Conservation (phyloP, 2,888 invertebrate species). For the Pristionchus japonicus region DNA sequence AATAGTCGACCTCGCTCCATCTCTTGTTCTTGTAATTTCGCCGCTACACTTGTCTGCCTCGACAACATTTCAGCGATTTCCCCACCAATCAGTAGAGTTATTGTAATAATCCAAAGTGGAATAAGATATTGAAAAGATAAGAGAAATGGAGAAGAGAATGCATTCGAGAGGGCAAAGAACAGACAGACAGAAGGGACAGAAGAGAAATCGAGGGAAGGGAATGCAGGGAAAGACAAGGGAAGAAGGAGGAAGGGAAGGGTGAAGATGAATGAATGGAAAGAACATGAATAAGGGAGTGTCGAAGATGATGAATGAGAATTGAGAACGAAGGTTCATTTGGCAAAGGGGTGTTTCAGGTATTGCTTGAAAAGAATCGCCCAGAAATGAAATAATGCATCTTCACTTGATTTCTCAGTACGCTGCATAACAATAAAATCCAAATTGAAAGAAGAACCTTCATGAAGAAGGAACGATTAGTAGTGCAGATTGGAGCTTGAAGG, state of each 20-base stretch:
- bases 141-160: slow-evolving; percentile 10
- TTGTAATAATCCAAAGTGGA: slow-evolving; percentile 13
- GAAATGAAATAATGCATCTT: neutral
- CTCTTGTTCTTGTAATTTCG: slow-evolving; percentile 7
- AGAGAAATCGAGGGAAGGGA: neutral
- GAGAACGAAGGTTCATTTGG: too few species aligned
- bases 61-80: slow-evolving; percentile 1
- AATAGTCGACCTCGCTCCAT: neutral
- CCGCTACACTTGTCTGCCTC: neutral
- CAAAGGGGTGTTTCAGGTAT: neutral
- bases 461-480: too few species aligned
- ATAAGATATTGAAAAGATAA: slow-evolving; percentile 2
- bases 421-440: too few species aligned
- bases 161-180: neutral
- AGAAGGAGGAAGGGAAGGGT: neutral
- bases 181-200: neutral
- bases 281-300: too few species aligned
- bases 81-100: neutral
- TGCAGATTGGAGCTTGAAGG: too few species aligned
- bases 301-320: too few species aligned
- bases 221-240: neutral
- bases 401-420: too few species aligned
- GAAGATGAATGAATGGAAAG: neutral
- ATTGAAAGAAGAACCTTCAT: too few species aligned
- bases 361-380: neutral